Percentiles rank a stretch among this genome's conserved stretches.
phyloP scores from a whole-genome alignment of 1,140 invertebrate species.

The Mactra quadrangularis region DNA sequence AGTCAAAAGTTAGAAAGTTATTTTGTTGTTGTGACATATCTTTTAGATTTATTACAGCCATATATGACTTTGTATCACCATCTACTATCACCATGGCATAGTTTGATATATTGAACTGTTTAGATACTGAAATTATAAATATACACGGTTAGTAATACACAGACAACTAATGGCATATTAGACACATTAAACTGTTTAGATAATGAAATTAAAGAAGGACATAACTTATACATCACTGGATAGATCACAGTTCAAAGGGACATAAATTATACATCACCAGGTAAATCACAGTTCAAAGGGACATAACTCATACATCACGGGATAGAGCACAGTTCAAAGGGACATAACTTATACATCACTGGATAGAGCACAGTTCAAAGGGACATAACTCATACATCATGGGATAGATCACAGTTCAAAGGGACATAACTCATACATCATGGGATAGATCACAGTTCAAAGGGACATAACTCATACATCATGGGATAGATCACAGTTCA shows the following conservation, averaged over 20 bases:
- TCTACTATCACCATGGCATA: constrained; percentile 28
- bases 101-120: constrained; percentile 1
- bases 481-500: no score
- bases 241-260: not conserved
- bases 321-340: no score
- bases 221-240: not conserved
- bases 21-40: constrained; percentile 12
- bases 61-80: constrained; percentile 1
- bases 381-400: no score
- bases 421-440: no score
- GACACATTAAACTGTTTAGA: not conserved
- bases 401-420: no score
- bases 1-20: not conserved
- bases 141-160: not conserved
- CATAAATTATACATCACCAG: no score
- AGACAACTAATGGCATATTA: not conserved
- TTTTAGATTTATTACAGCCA: constrained; percentile 6
- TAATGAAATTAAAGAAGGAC: not conserved
- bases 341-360: no score
- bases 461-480: no score
- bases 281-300: no score
- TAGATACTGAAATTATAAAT: constrained; percentile 13
- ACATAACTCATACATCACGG: no score
- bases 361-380: no score
- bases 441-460: no score